phyloP scores from a whole-genome alignment of 2,113 vertebrate genomes.

The Budorcas taxicolor region DNA sequence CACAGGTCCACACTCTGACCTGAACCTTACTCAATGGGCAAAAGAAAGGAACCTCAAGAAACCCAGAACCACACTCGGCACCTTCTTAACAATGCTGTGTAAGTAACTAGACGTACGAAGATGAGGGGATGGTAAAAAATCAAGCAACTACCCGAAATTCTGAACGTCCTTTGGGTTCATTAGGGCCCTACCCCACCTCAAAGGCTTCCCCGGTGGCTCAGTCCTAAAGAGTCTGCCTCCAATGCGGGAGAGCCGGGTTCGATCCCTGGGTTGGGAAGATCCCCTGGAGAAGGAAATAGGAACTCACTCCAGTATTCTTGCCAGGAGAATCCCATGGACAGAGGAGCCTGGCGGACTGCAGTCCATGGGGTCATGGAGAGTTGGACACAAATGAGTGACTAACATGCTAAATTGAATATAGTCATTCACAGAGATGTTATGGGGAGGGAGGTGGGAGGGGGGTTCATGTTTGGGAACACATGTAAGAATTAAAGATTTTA shows the following conservation, averaged over 20 bases:
- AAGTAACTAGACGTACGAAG: not conserved
- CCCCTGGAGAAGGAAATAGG: not conserved
- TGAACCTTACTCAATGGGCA: not conserved
- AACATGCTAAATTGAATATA: not conserved
- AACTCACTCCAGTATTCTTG: not conserved
- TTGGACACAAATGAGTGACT: not conserved
- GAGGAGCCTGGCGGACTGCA: not conserved
- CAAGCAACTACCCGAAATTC: not conserved
- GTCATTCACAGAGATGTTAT: too few species aligned
- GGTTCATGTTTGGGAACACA: too few species aligned
- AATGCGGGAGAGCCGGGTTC: not conserved
- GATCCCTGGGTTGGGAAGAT: rapidly evolving
- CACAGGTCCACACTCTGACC: not conserved
- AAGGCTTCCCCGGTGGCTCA: not conserved
- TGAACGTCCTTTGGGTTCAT: not conserved
- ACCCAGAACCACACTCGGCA: not conserved
- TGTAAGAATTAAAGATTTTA: too few species aligned
- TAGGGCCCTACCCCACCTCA: not conserved
- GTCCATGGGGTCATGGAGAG: not conserved
- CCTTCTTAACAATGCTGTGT: not conserved
- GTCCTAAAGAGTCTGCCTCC: not conserved
- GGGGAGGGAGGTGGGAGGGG: too few species aligned
- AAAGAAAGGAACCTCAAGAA: not conserved
- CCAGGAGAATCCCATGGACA: not conserved
- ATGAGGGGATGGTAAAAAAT: not conserved